Evolutionary conservation across 1,140 invertebrate genomes (phyloP), one percentile per base, ranked within the genome.

Genomic region (Alviniconcha marisindica): DNA sequence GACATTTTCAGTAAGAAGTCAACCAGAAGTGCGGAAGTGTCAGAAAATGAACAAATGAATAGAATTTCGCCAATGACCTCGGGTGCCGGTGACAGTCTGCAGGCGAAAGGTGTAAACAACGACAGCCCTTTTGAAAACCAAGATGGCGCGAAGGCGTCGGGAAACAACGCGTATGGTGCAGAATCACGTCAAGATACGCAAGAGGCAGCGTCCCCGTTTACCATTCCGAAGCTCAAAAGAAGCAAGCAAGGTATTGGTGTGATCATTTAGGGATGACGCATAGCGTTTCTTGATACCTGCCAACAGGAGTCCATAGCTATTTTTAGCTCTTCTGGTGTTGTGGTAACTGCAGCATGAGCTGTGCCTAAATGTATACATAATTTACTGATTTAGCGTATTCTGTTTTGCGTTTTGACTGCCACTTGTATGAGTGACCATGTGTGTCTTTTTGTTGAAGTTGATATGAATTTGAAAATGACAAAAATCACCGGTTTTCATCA

Each of bases 61-160:
- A 56, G 54, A 82, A 69, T 54, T 54, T 66, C 71, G 28, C 51
- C 38, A 40, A 81, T 51, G 81, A 69, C 83, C 33, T n/a, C 79
- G 24, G 54, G 77, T 71, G 40, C 73, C 42, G 48, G 56, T 44
- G 78, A 81, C 82, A 69, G 63, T 31, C 78, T 66, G 63, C 73
- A 76, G 28, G 24, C 33, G 1, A 33, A n/a, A 71, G 73, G 51
- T 77, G 73, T 66, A 81, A 80, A 74, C 77, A 83, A 81, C 63
- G n/a, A 66, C 60, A 82, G 73, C 76, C 42, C 51, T 79, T 83
- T 84, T 83, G 73, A 86, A 83, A 86, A 84, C 77, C 79, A 86
- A 86, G 82, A 86, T 86, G 85, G 85, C 85, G 85, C 78, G 85
- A 86, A 86, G 82, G 79, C 54, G 56, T 48, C 82, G 48, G 54